Conservation (phyloP, 2,888 invertebrate species). For the Heteropelma amictum region DNA sequence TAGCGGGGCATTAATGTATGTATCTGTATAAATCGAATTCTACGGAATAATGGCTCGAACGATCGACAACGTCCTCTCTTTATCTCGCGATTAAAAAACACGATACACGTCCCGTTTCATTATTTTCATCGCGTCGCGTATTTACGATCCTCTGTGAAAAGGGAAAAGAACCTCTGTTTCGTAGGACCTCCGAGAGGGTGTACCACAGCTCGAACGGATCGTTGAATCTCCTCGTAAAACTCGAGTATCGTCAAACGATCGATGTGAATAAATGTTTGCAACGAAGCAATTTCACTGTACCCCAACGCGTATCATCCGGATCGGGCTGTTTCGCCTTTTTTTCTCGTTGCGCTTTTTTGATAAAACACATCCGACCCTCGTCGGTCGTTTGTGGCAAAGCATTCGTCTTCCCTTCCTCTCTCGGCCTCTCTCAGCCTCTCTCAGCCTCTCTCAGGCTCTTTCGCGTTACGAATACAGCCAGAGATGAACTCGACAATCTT, state of each 20-base stretch:
- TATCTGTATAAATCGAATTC: conserved; percentile 1
- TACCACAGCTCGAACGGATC: no score
- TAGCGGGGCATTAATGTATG: conserved; percentile 5
- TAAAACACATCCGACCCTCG: conserved; percentile 48
- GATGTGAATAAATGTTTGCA: conserved; percentile 36
- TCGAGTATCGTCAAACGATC: conserved; percentile 12
- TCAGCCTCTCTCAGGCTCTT: no score
- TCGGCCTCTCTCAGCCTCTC: no score
- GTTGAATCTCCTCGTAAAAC: conserved; percentile 19
- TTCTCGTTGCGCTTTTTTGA: conserved; percentile 19
- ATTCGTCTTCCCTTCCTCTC: conserved; percentile 41
- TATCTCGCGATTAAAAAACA: not conserved
- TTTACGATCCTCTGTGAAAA: not conserved
- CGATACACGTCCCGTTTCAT: not conserved
- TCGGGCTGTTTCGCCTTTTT: not conserved
- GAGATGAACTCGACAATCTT: not conserved
- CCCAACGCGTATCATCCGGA: conserved; percentile 13
- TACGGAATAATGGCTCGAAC: not conserved
- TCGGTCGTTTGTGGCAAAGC: conserved; percentile 48
- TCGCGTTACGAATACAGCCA: not conserved
- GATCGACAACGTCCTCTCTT: not conserved
- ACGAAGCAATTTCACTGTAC: no score
- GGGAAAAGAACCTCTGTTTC: no score
- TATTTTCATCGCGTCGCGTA: not conserved
- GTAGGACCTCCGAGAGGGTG: no score